Evolutionary conservation across 2,888 invertebrate species (phyloP), one percentile per base, ranked within the genome.

Genomic region (Nipponacmea schrenckii): DNA sequence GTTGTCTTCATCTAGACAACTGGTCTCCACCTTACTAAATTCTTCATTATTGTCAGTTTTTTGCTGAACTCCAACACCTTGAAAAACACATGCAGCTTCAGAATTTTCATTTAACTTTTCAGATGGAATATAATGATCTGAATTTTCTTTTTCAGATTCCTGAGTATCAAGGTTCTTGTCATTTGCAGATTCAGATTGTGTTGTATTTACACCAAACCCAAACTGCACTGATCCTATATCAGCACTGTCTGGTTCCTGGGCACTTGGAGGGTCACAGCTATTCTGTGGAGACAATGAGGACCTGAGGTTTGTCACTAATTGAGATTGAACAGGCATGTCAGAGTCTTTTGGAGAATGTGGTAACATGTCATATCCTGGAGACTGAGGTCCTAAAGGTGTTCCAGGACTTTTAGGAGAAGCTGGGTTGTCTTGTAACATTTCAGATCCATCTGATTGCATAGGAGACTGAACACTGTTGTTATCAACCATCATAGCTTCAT

Each of bases 1-100:
- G 45, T 72, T 56, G 31, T 72, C 65, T 44, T 44, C 56, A 46
- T 64, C 15, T 24, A 64, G 46, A 56, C 56, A 24, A 56, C 56
- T 24, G 24, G 20, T n/a, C 15, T 64, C 69, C n/a, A 45, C 69
- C 17, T 69, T 14, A 62, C 12, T 62, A 45, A n/a, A 46, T 14
- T 15, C 17, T 46, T 69, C 48, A n/a, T 7, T 24, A 46, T 15
- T 46, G 48, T 69, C 69, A 46, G 69, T 46, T n/a, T 62, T 64
- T 44, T 63, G 46, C 26, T 12, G 17, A 45, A 46, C n/a, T 24
- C 24, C 62, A 39, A 17, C 5, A 62, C 8, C 56, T 27, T 44
- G 26, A 44, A 10, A 45, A 14, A 15, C 14, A 46, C 14, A 15
- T 27, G 64, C 31, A 27, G 63, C 46, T 20, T 64, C 64, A 64